Conservation (phyloP, 1,140 invertebrate species). For the Ephestia elutella region DNA sequence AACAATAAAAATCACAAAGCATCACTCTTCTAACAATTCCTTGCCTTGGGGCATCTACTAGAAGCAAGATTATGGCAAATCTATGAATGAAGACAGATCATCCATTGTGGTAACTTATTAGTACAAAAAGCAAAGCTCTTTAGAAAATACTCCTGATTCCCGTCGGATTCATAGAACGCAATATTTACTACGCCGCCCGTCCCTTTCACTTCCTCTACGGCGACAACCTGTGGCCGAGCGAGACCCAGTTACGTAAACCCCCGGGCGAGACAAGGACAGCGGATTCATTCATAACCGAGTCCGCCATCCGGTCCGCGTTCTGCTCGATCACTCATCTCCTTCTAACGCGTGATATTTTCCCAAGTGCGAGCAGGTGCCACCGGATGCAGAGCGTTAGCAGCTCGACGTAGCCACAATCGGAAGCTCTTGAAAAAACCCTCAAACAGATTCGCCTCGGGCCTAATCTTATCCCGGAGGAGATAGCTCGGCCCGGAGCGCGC, state of each 20-base stretch:
- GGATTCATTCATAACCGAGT: slow-evolving; percentile 72
- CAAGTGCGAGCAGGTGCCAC: slow-evolving; percentile 68
- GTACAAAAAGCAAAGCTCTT: slow-evolving; percentile 56
- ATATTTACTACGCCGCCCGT: slow-evolving; percentile 71
- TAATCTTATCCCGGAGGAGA: slow-evolving; percentile 18
- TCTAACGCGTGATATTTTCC: slow-evolving; percentile 58
- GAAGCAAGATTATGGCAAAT: slow-evolving; percentile 21
- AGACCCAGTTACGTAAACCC: slow-evolving; percentile 38
- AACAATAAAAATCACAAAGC: not conserved
- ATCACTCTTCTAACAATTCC: not conserved
- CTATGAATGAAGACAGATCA: slow-evolving; percentile 56
- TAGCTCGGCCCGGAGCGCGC: slow-evolving; percentile 16
- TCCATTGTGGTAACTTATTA: slow-evolving; percentile 40
- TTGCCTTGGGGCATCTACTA: not conserved
- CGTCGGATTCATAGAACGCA: slow-evolving; percentile 45
- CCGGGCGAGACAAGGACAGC: slow-evolving; percentile 45
- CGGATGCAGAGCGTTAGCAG: slow-evolving; percentile 45
- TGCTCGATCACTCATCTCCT: slow-evolving; percentile 66
- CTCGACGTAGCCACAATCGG: slow-evolving; percentile 54
- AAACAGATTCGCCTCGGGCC: slow-evolving; percentile 26
- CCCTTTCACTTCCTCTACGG: slow-evolving; percentile 72
- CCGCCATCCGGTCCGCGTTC: slow-evolving; percentile 67
- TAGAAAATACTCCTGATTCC: slow-evolving; percentile 47
- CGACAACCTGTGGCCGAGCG: slow-evolving; percentile 60
- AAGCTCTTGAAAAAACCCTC: slow-evolving; percentile 56